A percentile compares a stretch with the other conserved stretches of the same genome.
Conservation (phyloP, 1,140 invertebrate genomes). For the Penaeus indicus region DNA sequence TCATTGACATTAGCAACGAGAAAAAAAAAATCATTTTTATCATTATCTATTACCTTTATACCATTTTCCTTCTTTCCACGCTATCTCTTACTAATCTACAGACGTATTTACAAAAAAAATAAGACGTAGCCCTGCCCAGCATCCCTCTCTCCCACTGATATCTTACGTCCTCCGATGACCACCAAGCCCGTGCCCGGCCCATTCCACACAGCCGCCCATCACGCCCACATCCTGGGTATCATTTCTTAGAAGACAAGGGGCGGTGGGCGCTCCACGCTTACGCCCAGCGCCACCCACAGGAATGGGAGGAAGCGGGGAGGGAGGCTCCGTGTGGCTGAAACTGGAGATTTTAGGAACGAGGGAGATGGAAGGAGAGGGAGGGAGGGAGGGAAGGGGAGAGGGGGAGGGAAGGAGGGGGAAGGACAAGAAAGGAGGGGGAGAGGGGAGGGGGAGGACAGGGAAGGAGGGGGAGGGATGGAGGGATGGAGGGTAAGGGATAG, state of each 20-base stretch:
- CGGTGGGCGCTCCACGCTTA: background rate
- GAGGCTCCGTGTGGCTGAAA: background rate
- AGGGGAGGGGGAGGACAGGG: background rate
- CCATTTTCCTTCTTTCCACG: no score
- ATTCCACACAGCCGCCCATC: no score
- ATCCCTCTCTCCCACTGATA: no score
- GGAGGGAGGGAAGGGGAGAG: slow-evolving; percentile 19
- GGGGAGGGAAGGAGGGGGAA: background rate
- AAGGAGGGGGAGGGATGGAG: background rate
- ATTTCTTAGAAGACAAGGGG: background rate
- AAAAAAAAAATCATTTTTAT: no score
- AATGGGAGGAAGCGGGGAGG: slow-evolving; percentile 24
- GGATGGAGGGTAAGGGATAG: background rate
- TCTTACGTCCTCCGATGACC: no score
- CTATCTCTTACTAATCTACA: no score
- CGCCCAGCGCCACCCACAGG: slow-evolving; percentile 26
- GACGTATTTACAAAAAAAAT: no score
- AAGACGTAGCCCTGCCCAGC: no score
- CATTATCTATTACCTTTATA: no score
- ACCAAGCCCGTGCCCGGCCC: no score
- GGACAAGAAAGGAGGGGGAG: background rate
- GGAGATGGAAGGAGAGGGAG: slow-evolving; percentile 30
- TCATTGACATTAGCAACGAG: no score
- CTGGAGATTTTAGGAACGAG: background rate
- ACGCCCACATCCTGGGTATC: slow-evolving; percentile 49